These are phyloP conservation scores for Homalodisca vitripennis DNA, from an alignment of 1,140 invertebrate genomes.

Conservation along the genomic window DNA sequence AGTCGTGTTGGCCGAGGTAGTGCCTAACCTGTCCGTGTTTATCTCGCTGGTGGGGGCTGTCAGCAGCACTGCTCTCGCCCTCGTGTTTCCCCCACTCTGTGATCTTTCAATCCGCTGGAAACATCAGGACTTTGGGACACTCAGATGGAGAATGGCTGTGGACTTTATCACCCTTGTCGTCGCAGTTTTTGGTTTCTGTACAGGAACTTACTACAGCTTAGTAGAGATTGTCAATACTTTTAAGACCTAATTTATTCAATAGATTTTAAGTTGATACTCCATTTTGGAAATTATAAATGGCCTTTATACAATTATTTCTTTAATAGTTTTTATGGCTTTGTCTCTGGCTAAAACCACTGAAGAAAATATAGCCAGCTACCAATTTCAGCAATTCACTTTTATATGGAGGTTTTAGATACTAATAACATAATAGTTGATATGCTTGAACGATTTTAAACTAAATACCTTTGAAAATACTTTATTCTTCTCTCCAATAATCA, in stretches of 20 bases:
- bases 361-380: too few relatives aligned
- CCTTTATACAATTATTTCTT: too few relatives aligned
- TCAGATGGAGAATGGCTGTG: too few relatives aligned
- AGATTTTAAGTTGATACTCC: too few relatives aligned
- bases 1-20: conserved; percentile 76
- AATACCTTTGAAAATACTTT: background rate
- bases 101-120: conserved; percentile 63
- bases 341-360: too few relatives aligned
- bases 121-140: conserved; percentile 18
- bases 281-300: too few relatives aligned
- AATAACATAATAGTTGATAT: background rate
- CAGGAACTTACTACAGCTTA: conserved; percentile 80
- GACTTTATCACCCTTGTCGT: conserved; percentile 56
- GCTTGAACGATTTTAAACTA: background rate
- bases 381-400: background rate
- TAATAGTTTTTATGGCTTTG: too few relatives aligned
- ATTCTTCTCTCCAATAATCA: background rate
- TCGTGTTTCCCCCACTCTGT: conserved; percentile 86
- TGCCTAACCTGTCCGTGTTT: conserved; percentile 81
- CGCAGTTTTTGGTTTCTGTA: conserved; percentile 76
- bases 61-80: conserved; percentile 79
- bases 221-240: conserved; percentile 57
- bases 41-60: conserved; percentile 90
- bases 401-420: background rate
- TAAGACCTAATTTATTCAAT: too few relatives aligned